These are phyloP conservation scores for Euleptes europaea DNA, from an alignment of 2,113 vertebrate species.

Conservation along the genomic window DNA sequence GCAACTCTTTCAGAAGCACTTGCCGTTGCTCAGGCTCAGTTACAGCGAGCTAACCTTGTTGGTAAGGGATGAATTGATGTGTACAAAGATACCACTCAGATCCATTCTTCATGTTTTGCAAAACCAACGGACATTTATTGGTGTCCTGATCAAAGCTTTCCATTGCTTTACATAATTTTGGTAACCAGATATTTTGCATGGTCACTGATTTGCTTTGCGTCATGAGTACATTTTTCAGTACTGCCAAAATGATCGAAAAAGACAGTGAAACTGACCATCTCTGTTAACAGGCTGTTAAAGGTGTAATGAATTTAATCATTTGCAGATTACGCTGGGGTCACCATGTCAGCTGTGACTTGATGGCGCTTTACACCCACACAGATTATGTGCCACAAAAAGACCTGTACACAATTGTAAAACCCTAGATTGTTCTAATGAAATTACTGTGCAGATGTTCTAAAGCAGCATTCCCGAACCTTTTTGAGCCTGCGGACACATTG, in stretches of 20 bases:
- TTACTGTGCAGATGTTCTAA: background rate
- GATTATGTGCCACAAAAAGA: background rate
- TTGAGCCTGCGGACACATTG: too few relatives aligned
- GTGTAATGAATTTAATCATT: background rate
- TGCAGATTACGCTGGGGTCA: background rate
- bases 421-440: background rate
- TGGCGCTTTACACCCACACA: too few relatives aligned
- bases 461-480: too few relatives aligned
- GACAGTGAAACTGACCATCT: background rate
- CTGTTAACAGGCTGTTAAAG: background rate
- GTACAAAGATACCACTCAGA: background rate
- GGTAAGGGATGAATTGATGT: conserved; percentile 1
- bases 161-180: background rate
- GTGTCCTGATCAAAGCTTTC: background rate
- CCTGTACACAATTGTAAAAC: background rate
- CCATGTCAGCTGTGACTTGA: too few relatives aligned
- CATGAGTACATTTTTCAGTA: background rate
- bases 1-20: background rate
- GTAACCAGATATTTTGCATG: background rate
- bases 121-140: background rate
- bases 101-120: background rate
- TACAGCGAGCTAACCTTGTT: background rate
- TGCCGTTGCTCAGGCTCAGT: background rate
- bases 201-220: background rate
- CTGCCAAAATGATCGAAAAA: background rate